phyloP scores from a whole-genome alignment of 64 coral and sea anemone species.

The Montipora cactus region DNA sequence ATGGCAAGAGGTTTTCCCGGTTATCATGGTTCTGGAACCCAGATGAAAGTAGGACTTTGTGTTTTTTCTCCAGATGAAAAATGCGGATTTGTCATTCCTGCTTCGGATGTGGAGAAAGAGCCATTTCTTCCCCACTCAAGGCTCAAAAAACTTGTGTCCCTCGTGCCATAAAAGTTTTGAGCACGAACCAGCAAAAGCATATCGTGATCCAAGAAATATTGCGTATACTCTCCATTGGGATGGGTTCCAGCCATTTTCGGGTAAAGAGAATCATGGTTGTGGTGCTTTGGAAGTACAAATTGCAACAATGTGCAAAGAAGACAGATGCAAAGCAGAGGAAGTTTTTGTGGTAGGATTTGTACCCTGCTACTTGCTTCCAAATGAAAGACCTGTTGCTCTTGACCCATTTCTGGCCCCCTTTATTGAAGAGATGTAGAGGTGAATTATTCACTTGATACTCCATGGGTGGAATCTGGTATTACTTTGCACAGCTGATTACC shows the following conservation, averaged over 20 bases:
- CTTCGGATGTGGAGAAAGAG: constrained; percentile 1
- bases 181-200: not conserved
- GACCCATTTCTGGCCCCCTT: constrained; percentile 52
- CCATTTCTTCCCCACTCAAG: not conserved
- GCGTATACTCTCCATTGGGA: constrained; percentile 22
- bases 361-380: constrained; percentile 24
- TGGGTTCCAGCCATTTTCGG: not conserved
- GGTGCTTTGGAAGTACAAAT: constrained; percentile 51
- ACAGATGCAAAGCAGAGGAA: constrained; percentile 3
- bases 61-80: constrained; percentile 3
- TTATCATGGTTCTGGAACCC: constrained; percentile 58
- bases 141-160: constrained; percentile 16
- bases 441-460: constrained; percentile 60
- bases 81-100: not conserved
- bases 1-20: constrained; percentile 38
- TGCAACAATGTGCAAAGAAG: constrained; percentile 53
- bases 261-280: not conserved
- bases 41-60: constrained; percentile 33
- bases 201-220: constrained; percentile 40
- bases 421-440: constrained; percentile 40
- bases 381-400: constrained; percentile 28
- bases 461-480: constrained; percentile 53
- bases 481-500: constrained; percentile 66
- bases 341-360: constrained; percentile 60
- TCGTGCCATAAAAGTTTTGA: constrained; percentile 7